A percentile compares a stretch with the other conserved stretches of the same genome.
phyloP scores from a whole-genome alignment of 2,113 vertebrate genomes.

The Diphyllodes magnificus region DNA sequence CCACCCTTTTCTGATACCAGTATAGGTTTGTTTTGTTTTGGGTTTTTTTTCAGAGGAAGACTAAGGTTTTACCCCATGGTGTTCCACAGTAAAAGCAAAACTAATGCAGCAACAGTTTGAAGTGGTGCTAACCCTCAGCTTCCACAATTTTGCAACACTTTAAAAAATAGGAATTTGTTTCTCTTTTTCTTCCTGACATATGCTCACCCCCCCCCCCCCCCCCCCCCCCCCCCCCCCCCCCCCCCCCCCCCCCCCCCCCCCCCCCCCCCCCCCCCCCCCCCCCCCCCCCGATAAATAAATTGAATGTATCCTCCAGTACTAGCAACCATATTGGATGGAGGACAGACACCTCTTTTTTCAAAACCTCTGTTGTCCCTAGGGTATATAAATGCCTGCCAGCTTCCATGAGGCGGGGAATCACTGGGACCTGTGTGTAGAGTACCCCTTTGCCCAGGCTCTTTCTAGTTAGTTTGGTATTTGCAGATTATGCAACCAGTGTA shows the following conservation, averaged over 20 bases:
- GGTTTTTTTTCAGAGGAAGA: neutral
- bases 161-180: neutral
- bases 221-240: neutral
- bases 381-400: neutral
- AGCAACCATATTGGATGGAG: neutral
- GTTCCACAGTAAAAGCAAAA: conserved; percentile 29
- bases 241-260: neutral
- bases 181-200: neutral
- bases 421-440: neutral
- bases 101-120: neutral
- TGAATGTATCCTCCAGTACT: neutral
- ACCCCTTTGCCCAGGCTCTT: neutral
- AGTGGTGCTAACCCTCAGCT: neutral
- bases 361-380: neutral
- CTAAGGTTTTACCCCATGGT: conserved; percentile 17
- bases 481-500: neutral
- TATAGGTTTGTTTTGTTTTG: conserved; percentile 4
- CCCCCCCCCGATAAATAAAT: neutral
- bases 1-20: conserved; percentile 61
- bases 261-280: neutral
- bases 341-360: neutral
- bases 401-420: neutral
- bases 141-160: neutral
- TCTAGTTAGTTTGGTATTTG: neutral
- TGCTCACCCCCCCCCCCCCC: neutral